Conservation (phyloP, 1,140 invertebrate genomes). For the Araneus ventricosus region DNA sequence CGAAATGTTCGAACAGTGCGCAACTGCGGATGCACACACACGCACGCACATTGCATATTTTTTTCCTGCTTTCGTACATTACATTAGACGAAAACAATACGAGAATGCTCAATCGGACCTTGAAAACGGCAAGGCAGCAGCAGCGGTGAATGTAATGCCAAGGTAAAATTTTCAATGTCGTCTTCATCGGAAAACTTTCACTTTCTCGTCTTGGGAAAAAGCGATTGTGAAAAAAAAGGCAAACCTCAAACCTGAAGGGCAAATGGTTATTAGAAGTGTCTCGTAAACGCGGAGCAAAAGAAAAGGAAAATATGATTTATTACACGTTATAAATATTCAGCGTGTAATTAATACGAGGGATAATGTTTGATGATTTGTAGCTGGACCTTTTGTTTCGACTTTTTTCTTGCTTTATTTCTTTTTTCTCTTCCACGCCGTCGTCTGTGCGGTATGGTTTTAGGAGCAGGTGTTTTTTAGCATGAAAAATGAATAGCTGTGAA, state of each 20-base stretch:
- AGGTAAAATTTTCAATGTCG: conserved; percentile 22
- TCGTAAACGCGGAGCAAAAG: background rate
- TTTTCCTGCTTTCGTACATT: conserved; percentile 5
- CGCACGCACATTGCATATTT: background rate
- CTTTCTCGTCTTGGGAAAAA: background rate
- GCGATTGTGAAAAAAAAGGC: background rate
- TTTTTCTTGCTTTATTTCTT: too few species aligned
- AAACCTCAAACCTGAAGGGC: background rate
- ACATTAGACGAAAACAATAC: conserved; percentile 13
- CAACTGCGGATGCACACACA: background rate
- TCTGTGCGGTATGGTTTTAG: too few species aligned
- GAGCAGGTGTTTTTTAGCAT: too few species aligned
- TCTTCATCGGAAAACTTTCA: background rate
- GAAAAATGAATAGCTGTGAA: too few species aligned
- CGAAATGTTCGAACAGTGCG: background rate
- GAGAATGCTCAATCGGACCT: background rate
- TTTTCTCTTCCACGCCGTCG: too few species aligned
- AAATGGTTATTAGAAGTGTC: background rate
- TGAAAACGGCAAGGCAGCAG: background rate
- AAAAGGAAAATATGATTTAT: conserved; percentile 8
- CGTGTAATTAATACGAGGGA: background rate
- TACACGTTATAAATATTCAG: background rate
- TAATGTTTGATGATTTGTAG: conserved; percentile 2
- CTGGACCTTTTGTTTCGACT: background rate
- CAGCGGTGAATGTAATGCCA: background rate